Evolutionary conservation across 2,113 vertebrate genomes (phyloP).

Genomic region (Okapia johnstoni): DNA sequence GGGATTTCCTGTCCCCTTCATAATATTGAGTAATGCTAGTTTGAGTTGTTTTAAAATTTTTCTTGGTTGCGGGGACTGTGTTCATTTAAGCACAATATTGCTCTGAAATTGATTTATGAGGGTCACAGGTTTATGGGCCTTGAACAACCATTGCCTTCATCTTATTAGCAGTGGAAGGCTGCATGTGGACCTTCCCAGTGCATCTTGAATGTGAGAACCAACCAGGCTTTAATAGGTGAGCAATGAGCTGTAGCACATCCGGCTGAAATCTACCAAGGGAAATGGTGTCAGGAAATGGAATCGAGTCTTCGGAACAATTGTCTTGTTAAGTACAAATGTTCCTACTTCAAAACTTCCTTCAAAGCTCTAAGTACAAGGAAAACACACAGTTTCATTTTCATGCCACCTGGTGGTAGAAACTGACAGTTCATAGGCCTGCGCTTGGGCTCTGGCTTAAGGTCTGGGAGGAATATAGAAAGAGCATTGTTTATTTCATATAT

Average conservation of each 20-base stretch:
- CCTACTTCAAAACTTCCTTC: neutral
- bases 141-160: neutral
- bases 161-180: neutral
- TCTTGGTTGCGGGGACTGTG: neutral
- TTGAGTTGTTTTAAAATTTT: neutral
- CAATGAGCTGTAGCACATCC: neutral
- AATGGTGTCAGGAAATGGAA: neutral
- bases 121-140: neutral
- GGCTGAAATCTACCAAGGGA: neutral
- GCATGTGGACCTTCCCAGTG: neutral
- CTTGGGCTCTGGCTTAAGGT: neutral
- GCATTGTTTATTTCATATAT: neutral
- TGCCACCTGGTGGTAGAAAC: neutral
- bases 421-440: neutral
- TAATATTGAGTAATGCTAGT: neutral
- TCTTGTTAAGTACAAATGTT: neutral
- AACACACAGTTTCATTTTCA: neutral
- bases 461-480: neutral
- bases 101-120: neutral
- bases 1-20: neutral
- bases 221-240: neutral
- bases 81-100: neutral
- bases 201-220: neutral
- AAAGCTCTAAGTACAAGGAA: neutral
- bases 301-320: neutral